A percentile compares a stretch with the other conserved stretches of the same genome.
Evolutionary conservation across 2,888 invertebrate genomes (phyloP).

Genomic region (Apodemia duryi): DNA sequence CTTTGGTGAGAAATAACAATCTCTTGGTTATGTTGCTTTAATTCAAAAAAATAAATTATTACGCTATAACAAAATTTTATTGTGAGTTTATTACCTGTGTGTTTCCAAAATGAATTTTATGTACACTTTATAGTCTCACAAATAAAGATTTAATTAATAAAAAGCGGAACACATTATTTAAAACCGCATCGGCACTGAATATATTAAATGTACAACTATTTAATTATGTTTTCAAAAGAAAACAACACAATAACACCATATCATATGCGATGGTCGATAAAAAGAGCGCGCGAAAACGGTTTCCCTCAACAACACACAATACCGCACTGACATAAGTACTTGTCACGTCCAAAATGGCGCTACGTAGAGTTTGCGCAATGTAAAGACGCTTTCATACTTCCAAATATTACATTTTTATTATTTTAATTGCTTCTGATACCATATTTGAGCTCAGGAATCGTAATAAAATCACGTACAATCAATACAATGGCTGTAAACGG

Average conservation of each 20-base stretch:
- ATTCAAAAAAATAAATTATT: constrained; percentile 8
- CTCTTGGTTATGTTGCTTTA: not conserved
- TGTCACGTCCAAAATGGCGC: constrained; percentile 48
- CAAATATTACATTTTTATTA: constrained; percentile 11
- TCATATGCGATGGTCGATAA: constrained; percentile 49
- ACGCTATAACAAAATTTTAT: constrained; percentile 2
- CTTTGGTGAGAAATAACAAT: not conserved
- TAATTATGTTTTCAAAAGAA: constrained; percentile 52
- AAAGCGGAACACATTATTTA: not conserved
- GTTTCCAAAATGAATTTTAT: not conserved
- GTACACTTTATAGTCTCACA: not conserved
- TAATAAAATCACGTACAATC: not conserved
- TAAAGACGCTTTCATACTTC: constrained; percentile 24
- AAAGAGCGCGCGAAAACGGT: constrained; percentile 44
- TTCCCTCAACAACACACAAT: constrained; percentile 35
- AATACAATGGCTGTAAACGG: not conserved
- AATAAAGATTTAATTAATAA: not conserved
- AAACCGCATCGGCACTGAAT: not conserved
- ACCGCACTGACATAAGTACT: constrained; percentile 50
- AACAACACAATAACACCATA: constrained; percentile 60
- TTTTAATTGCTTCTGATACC: constrained; percentile 3
- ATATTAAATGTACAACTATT: constrained; percentile 38
- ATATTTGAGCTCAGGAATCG: not conserved
- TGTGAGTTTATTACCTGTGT: constrained; percentile 6
- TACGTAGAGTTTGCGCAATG: constrained; percentile 59